phyloP scores from a whole-genome alignment of 2,113 vertebrate genomes.

The Dipodomys stephensi region DNA sequence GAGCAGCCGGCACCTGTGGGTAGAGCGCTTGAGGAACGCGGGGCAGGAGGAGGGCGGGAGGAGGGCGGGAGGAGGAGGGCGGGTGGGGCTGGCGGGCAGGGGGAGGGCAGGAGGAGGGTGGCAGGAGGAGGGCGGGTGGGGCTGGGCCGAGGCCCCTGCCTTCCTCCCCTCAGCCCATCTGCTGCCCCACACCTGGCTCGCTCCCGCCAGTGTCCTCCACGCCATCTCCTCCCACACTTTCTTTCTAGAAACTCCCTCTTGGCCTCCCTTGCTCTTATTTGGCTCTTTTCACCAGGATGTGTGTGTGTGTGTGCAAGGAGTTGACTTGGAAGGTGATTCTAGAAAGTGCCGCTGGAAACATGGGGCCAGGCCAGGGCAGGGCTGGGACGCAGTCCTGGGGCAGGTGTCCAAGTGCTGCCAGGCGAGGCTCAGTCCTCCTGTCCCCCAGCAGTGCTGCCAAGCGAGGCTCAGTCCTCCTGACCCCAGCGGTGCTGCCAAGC shows the following conservation, averaged over 20 bases:
- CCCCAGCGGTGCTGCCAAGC: too few species aligned
- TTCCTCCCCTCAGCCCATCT: too few species aligned
- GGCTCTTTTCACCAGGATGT: background rate
- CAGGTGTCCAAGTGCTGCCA: background rate
- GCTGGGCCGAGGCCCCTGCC: background rate
- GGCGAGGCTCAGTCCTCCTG: too few species aligned
- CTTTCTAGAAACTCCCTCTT: background rate
- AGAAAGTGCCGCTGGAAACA: background rate
- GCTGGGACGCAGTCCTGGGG: background rate
- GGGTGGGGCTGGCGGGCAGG: background rate
- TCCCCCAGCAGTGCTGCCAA: too few species aligned
- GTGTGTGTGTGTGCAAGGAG: background rate
- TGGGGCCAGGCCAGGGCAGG: background rate
- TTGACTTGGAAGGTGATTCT: constrained; percentile 17
- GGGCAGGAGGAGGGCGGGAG: background rate
- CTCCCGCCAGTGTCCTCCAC: too few species aligned
- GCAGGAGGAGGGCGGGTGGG: background rate
- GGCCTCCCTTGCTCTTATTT: background rate
- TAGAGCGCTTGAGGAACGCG: background rate
- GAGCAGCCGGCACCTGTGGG: background rate
- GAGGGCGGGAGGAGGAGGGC: too few species aligned
- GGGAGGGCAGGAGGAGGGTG: background rate
- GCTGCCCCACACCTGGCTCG: too few species aligned
- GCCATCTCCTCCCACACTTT: too few species aligned
- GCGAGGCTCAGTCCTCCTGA: too few species aligned